Base-by-base conservation (phyloP, 2,888 invertebrate genomes). In the Aromia moschata region DNA sequence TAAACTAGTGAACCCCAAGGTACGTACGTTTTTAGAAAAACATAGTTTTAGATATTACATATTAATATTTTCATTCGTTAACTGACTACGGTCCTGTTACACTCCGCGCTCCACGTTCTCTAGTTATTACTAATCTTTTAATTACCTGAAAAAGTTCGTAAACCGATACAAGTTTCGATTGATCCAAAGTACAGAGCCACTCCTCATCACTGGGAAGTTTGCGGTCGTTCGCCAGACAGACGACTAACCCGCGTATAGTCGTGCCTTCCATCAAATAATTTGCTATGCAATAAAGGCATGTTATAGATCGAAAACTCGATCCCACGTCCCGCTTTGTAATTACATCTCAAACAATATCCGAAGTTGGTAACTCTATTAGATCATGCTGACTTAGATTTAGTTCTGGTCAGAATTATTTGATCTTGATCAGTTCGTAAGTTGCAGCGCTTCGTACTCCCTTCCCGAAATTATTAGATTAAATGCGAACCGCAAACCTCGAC, bases 281-380 rank as follows among this genome's bases (percentile, higher is more conserved):
- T 51, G 25, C 40, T 40, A 51, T 51, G 51, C 51, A 51, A 51
- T 51, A 51, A 51, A 51, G 51, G 51, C 51, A 51, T 51, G 51
- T 40, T 51, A 25, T 40, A 51, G 40, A 40, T 30, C 51, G 40
- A 30, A 30, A 18, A 44, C 44, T 30, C 44, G 25, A 44, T 44
- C 51, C 51, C 51, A 40, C 40, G 51, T 51, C 51, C 51, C 40
- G 51, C 51, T 33, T 31, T 47, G 52, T 60, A 58, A 63, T 62
- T 60, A 63, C 54, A 65, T 63, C 58, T 53, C 53, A 17, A 56
- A 60, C 58, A 64, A 59, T 60, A 59, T 64, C 61, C 55, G 56
- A 64, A 64, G 38, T 61, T 60, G 40, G 56, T 64, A 69, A 67
- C 64, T 68, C 57, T 62, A 67, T 68, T 63, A 68, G 64, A 63